Conservation (phyloP, 2,113 vertebrate genomes). For the Crotalus viridis region DNA sequence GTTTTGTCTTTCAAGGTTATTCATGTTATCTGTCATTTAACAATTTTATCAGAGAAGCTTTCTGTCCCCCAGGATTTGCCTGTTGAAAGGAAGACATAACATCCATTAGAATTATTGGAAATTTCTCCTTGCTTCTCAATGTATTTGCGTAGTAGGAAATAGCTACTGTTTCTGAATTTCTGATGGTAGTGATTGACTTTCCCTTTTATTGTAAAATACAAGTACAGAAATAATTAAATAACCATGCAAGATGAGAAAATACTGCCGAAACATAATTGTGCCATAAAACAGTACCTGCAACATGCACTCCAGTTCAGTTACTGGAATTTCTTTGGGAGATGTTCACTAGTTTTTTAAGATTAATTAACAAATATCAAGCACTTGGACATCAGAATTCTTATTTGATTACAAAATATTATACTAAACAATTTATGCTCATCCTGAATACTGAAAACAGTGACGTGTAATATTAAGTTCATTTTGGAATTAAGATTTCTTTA, state of each 20-base stretch:
- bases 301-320: constrained; percentile 21
- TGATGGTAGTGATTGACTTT: background rate
- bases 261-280: background rate
- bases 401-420: constrained; percentile 21
- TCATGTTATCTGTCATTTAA: background rate
- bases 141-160: background rate
- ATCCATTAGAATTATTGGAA: background rate
- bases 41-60: background rate
- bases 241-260: constrained; percentile 1
- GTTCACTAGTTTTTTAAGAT: constrained; percentile 35
- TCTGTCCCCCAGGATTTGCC: background rate
- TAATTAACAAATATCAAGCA: constrained; percentile 30
- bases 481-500: background rate
- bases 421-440: background rate
- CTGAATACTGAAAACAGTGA: background rate
- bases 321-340: constrained; percentile 13
- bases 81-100: background rate
- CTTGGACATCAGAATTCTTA: constrained; percentile 2
- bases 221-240: background rate
- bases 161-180: constrained; percentile 3
- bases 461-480: background rate
- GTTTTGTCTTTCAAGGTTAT: background rate
- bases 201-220: constrained; percentile 24
- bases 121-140: background rate
- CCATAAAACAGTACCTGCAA: background rate